Conservation (phyloP, 2,888 invertebrate genomes). For the Onchidella celtica region DNA sequence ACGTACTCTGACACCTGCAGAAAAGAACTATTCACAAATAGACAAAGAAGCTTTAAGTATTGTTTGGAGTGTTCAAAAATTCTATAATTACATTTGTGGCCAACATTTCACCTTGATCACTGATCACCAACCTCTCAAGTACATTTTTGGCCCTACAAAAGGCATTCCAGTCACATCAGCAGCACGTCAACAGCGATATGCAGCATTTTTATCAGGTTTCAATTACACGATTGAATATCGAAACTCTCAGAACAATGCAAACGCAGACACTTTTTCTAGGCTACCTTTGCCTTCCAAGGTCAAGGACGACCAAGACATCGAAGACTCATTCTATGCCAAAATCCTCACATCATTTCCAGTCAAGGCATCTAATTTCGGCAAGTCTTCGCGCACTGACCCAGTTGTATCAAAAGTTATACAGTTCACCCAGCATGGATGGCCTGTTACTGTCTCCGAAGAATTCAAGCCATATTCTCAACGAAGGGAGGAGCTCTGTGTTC, state of each 20-base stretch:
- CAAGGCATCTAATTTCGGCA: background rate
- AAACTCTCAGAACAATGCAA: background rate
- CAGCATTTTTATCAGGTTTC: background rate
- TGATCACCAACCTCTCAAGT: slow-evolving; percentile 35
- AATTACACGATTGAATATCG: background rate
- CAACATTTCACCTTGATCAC: slow-evolving; percentile 16
- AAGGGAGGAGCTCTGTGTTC: background rate
- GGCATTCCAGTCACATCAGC: background rate
- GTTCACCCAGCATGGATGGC: background rate
- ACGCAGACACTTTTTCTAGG: background rate
- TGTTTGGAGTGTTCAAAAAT: slow-evolving; percentile 29
- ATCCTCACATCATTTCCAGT: background rate
- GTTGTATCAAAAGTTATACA: background rate
- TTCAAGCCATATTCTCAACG: background rate
- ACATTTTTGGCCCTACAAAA: background rate
- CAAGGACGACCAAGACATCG: background rate
- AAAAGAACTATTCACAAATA: slow-evolving; percentile 36
- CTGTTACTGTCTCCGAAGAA: background rate
- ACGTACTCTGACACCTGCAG: slow-evolving; percentile 29
- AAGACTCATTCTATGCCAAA: background rate
- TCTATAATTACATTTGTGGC: slow-evolving; percentile 38
- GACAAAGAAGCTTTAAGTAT: slow-evolving; percentile 32
- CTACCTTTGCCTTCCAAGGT: background rate
- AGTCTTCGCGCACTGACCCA: background rate
- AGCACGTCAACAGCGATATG: background rate